Base-by-base conservation (phyloP, 1,140 invertebrate species). In the Rhizoglyphus robini region DNA sequence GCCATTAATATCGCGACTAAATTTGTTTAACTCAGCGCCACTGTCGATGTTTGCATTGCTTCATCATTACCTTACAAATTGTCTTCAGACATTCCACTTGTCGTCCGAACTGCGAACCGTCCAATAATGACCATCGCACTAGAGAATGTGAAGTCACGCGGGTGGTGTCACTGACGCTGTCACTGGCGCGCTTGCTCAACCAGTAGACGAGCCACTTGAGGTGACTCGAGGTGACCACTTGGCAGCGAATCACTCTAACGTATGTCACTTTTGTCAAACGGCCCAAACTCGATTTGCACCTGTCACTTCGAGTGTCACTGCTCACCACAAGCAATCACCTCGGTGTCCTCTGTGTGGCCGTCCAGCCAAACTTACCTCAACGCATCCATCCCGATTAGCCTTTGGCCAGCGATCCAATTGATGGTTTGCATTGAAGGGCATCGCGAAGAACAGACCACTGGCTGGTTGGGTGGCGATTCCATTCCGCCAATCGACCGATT, bases 261-360 rank as follows among this genome's bases (percentile, higher is more conserved):
- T 11, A 41, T 41, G 36, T 41, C 36, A 41, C 36, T 41, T 41
- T 41, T 41, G 36, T 41, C 36, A 41, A 41, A 41, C 36, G 36
- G n/a, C n/a, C n/a, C n/a, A 54, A 25, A 54, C 51, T 54, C 23
- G 23, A 32, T 11, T n/a, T 54, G 51, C 51, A 54, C 51, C 51
- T 54, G 51, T 54, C 51, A 54, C 51, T 25, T 54, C 23, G 23
- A 32, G 31, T 54, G 51, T 54, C 51, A 54, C 51, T 54, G 51
- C 51, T 8, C 51, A 25, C n/a, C 36, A 41, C 36, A 41, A 8
- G 18, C 36, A 41, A n/a, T n/a, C n/a, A n/a, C n/a, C 36, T 41
- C 36, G 36, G 36, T 41, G 36, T n/a, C n/a, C n/a, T n/a, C n/a
- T n/a, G n/a, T n/a, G n/a, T n/a, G n/a, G n/a, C n/a, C n/a, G n/a